A percentile compares a stretch with the other conserved stretches of the same genome.
Conservation (phyloP, 2,797 vertebrate species). For the Meda fulgida region DNA sequence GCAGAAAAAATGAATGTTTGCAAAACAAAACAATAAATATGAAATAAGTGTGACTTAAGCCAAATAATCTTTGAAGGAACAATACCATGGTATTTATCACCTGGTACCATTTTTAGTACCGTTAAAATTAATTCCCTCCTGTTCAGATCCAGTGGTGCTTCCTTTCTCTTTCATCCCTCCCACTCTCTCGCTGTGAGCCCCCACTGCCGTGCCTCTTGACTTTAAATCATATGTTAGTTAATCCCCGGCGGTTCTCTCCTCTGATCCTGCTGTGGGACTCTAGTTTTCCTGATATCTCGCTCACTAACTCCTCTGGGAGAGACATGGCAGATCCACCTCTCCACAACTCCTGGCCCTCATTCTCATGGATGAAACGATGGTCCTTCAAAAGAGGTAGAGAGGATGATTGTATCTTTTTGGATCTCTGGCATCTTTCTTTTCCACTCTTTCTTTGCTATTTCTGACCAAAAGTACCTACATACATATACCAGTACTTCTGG, state of each 20-base stretch:
- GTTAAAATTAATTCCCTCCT: background rate
- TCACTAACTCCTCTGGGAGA: slow-evolving; percentile 47
- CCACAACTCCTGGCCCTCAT: slow-evolving; percentile 96
- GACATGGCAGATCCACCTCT: slow-evolving; percentile 89
- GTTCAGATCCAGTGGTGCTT: slow-evolving; percentile 3
- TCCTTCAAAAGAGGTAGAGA: slow-evolving; percentile 94
- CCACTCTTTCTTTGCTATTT: background rate
- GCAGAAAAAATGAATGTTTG: background rate
- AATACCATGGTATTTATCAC: background rate
- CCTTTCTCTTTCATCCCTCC: background rate
- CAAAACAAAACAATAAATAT: background rate
- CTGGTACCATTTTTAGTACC: background rate
- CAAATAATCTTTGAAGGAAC: background rate
- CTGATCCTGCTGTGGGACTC: slow-evolving; percentile 39
- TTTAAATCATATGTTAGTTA: slow-evolving; percentile 41
- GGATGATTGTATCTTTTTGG: slow-evolving; percentile 3
- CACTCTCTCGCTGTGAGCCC: background rate
- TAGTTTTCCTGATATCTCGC: slow-evolving; percentile 36
- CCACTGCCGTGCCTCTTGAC: slow-evolving; percentile 28
- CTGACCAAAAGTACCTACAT: background rate
- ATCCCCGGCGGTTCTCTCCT: slow-evolving; percentile 17
- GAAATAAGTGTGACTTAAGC: background rate
- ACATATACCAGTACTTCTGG: no score
- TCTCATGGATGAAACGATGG: slow-evolving; percentile 96
- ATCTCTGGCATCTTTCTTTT: background rate